phyloP scores from a whole-genome alignment of 2,888 invertebrate species.

The Philaethria dido region DNA sequence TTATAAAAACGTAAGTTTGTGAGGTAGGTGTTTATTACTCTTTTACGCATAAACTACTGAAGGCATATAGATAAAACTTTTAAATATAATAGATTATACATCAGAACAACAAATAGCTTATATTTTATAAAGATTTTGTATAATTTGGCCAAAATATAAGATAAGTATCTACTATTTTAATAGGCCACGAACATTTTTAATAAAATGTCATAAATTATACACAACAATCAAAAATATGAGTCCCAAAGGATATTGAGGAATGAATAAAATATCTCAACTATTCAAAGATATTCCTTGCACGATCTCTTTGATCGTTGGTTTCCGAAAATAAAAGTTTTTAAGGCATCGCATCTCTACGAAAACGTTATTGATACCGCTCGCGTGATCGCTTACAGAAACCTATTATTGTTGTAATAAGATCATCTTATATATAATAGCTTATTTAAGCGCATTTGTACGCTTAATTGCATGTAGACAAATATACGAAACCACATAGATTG shows the following conservation, averaged over 20 bases:
- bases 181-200: neutral
- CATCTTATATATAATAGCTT: neutral
- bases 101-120: no score
- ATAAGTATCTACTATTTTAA: no score
- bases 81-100: no score
- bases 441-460: neutral
- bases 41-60: no score
- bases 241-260: constrained; percentile 24
- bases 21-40: no score
- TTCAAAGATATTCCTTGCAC: constrained; percentile 39
- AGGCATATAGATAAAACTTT: no score
- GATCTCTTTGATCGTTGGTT: constrained; percentile 37
- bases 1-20: no score
- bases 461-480: neutral
- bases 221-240: constrained; percentile 10
- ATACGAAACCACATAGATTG: no score
- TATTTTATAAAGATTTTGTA: no score
- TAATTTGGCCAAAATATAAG: no score
- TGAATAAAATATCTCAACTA: constrained; percentile 47
- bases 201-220: constrained; percentile 3
- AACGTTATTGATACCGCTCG: constrained; percentile 26
- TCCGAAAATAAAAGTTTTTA: constrained; percentile 33
- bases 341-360: constrained; percentile 17
- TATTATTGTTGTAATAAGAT: constrained; percentile 24
- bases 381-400: constrained; percentile 28